Percentiles rank a stretch among this genome's conserved stretches.
Conservation (phyloP, 2,797 vertebrate genomes). For the Dendrocincla tyrannina region DNA sequence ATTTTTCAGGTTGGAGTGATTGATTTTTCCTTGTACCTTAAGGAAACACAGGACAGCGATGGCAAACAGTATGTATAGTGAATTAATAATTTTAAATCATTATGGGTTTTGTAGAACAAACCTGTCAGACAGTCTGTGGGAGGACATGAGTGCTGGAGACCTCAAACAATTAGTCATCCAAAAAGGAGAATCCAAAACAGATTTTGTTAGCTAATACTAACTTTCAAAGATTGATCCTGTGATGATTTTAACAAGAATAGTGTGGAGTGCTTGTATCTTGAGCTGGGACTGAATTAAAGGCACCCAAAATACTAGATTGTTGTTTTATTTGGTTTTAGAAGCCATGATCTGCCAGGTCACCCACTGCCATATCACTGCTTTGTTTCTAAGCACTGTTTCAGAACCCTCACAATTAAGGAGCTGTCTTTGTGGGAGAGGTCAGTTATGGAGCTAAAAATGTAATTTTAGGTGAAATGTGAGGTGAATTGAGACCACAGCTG, state of each 20-base stretch:
- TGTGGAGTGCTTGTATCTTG: background rate
- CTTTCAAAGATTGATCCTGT: background rate
- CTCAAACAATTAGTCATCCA: background rate
- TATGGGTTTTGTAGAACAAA: background rate
- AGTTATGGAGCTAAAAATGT: background rate
- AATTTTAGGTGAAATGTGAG: background rate
- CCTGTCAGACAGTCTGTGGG: background rate
- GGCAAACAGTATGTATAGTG: slow-evolving; percentile 86
- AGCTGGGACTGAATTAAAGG: background rate
- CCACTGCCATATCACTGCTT: background rate
- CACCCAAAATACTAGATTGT: background rate
- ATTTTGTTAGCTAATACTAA: background rate
- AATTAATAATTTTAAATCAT: background rate
- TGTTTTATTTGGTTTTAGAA: background rate
- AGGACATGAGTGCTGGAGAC: background rate
- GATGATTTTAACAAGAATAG: background rate
- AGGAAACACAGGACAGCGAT: slow-evolving; percentile 85
- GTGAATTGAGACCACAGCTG: background rate
- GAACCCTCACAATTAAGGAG: background rate
- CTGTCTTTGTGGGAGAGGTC: background rate
- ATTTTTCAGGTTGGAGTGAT: slow-evolving; percentile 91
- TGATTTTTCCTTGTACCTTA: slow-evolving; percentile 96
- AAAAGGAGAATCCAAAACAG: background rate
- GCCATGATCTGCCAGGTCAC: background rate
- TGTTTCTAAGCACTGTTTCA: background rate